Evolutionary conservation across 2,888 invertebrate genomes (phyloP).

Genomic region (Polyommatus iphigenia): DNA sequence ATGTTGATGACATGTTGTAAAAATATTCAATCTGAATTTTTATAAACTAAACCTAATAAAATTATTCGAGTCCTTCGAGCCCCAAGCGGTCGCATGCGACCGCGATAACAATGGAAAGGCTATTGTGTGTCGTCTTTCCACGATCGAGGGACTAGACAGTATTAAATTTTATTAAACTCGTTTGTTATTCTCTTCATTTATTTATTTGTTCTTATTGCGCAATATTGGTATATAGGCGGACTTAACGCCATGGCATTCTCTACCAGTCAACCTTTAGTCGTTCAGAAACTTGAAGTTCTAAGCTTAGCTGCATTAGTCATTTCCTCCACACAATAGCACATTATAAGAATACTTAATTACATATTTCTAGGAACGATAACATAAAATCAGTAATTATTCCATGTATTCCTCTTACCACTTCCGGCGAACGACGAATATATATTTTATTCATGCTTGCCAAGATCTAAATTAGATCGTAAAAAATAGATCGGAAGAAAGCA

Average conservation of each 20-base stretch:
- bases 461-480: slow-evolving; percentile 7
- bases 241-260: background rate
- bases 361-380: slow-evolving; percentile 19
- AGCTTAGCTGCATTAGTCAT: slow-evolving; percentile 14
- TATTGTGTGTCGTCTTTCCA: too few relatives aligned
- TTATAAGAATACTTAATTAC: slow-evolving; percentile 18
- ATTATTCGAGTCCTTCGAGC: too few relatives aligned
- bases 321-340: slow-evolving; percentile 8
- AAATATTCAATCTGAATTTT: background rate
- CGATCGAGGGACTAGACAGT: too few relatives aligned
- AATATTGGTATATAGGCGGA: too few relatives aligned
- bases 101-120: too few relatives aligned
- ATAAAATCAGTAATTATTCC: slow-evolving; percentile 26
- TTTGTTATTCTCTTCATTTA: too few relatives aligned
- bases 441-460: slow-evolving; percentile 7
- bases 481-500: background rate
- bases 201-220: too few relatives aligned
- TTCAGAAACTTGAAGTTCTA: background rate
- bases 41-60: too few relatives aligned
- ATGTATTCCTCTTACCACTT: background rate
- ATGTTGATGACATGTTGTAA: background rate
- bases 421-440: slow-evolving; percentile 18
- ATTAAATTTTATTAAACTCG: too few relatives aligned
- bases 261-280: background rate
- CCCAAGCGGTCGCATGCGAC: too few relatives aligned